Conservation (phyloP, 1,140 invertebrate species). For the Theocolax elegans region DNA sequence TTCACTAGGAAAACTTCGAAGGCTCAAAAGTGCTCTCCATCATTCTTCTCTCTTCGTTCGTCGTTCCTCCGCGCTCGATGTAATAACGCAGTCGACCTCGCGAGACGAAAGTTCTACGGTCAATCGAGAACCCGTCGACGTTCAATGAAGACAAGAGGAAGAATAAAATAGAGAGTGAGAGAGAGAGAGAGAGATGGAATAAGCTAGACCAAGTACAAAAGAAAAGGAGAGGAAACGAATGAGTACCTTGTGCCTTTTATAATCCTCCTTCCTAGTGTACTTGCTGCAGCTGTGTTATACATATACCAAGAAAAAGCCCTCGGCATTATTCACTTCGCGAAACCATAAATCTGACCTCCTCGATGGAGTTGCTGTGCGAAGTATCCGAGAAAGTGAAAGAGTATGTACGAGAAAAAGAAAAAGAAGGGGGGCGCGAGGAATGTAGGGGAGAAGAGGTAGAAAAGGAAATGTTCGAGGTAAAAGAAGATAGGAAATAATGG, state of each 20-base stretch:
- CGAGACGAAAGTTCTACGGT: neutral
- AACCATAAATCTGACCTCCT: conserved; percentile 23
- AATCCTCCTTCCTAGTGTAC: no score
- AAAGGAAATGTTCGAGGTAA: neutral
- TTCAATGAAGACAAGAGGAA: no score
- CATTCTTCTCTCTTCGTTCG: neutral
- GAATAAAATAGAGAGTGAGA: neutral
- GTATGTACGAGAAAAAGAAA: neutral
- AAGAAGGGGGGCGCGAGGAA: neutral
- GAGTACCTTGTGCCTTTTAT: no score
- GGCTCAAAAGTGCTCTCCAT: conserved; percentile 29
- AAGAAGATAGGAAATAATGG: neutral
- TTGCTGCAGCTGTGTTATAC: neutral
- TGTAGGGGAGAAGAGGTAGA: neutral
- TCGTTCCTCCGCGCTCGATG: neutral
- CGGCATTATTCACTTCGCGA: conserved; percentile 21
- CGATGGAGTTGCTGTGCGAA: conserved; percentile 15
- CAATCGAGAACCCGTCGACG: conserved; percentile 7
- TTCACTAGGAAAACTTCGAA: conserved; percentile 25
- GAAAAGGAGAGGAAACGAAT: no score
- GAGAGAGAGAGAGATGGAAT: neutral
- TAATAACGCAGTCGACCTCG: neutral
- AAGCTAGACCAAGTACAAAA: no score
- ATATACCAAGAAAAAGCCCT: conserved; percentile 1
- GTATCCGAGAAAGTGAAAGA: neutral